Percentiles rank a stretch among this genome's conserved stretches.
phyloP scores from a whole-genome alignment of 2,888 invertebrate genomes.

The Trichopoda pennipes region DNA sequence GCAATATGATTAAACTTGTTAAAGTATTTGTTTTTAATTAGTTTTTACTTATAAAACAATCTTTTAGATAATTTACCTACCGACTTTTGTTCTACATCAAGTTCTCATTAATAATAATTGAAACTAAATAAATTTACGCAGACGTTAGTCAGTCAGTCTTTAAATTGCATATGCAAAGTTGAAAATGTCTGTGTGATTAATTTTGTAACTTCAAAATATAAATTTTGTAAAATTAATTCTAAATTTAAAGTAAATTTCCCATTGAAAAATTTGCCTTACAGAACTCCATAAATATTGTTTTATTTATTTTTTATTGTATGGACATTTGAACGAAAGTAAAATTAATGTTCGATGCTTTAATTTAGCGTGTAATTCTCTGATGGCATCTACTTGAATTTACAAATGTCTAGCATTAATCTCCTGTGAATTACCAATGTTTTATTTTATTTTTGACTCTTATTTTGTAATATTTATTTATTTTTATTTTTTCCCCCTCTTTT shows the following conservation, averaged over 20 bases:
- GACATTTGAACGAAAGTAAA: constrained; percentile 56
- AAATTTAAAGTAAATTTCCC: not conserved
- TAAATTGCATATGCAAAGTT: too few species aligned
- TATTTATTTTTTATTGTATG: constrained; percentile 4
- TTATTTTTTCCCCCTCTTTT: constrained; percentile 12
- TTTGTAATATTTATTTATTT: constrained; percentile 6
- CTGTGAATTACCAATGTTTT: constrained; percentile 59
- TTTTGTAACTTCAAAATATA: not conserved
- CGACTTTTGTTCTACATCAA: too few species aligned
- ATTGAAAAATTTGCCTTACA: not conserved
- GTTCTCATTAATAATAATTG: too few species aligned
- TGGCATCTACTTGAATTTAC: constrained; percentile 64
- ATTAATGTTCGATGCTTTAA: constrained; percentile 63
- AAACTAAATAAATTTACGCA: too few species aligned
- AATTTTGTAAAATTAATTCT: not conserved
- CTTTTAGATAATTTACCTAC: too few species aligned
- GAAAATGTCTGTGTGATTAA: not conserved
- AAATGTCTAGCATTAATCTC: constrained; percentile 66
- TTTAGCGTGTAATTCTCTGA: constrained; percentile 62
- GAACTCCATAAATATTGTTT: constrained; percentile 29
- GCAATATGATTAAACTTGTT: too few species aligned
- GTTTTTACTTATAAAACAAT: too few species aligned
- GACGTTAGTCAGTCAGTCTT: too few species aligned
- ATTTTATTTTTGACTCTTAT: constrained; percentile 24
- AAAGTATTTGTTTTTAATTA: too few species aligned